Evolutionary conservation across 2,113 vertebrate genomes (phyloP).

Genomic region (Anoplopoma fimbria): DNA sequence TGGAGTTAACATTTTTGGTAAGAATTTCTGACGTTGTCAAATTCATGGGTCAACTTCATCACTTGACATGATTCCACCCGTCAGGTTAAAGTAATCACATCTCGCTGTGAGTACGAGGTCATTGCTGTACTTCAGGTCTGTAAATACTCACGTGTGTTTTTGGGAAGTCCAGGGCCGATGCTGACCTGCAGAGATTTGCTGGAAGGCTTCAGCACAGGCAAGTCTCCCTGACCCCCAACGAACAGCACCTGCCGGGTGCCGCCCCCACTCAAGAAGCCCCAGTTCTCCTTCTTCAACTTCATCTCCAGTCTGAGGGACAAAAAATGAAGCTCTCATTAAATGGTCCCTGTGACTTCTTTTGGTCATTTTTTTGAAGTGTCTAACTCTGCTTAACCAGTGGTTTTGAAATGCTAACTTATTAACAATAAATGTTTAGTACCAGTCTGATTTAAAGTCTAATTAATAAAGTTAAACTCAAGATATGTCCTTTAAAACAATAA

Average conservation of each 20-base stretch:
- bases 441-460: background rate
- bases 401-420: background rate
- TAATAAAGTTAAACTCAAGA: background rate
- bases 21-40: background rate
- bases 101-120: background rate
- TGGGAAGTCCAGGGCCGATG: constrained; percentile 94
- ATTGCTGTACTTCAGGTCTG: background rate
- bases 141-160: constrained; percentile 93
- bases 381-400: background rate
- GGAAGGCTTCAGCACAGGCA: constrained; percentile 89
- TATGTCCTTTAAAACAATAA: background rate
- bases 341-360: background rate
- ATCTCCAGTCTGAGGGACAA: constrained; percentile 89
- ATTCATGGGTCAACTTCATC: background rate
- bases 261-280: constrained; percentile 93
- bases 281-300: constrained; percentile 98
- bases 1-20: background rate
- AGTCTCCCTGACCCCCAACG: constrained; percentile 90
- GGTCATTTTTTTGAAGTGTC: background rate
- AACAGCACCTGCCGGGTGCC: constrained; percentile 94
- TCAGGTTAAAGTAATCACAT: background rate
- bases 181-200: constrained; percentile 97
- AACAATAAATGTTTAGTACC: background rate
- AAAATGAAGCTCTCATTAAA: background rate
- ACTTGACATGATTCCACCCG: background rate